Evolutionary conservation across 2,888 invertebrate species (phyloP), one percentile per base, ranked within the genome.

Genomic region (Gastracanthus pulcherrimus): DNA sequence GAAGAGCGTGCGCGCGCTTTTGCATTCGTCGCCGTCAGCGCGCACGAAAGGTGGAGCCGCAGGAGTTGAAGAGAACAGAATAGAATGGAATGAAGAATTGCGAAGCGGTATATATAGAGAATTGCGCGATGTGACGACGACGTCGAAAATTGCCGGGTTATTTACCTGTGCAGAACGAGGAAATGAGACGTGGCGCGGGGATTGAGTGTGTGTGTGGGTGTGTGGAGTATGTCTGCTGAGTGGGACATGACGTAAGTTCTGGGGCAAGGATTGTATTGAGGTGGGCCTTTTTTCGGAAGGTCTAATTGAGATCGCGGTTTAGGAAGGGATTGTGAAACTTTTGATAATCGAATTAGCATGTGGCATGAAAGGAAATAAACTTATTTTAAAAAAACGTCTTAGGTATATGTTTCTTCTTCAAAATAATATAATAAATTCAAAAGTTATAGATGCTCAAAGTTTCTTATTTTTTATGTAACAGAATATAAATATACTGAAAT

Each of bases 201-300:
- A 0, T 9, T 5, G 36, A 31, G 19, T 31, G 9, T 19, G 11
- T 34, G 58, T 29, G 58, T 0, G 29, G 26, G 29, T 13, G n/a
- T n/a, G n/a, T n/a, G n/a, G n/a, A n/a, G n/a, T n/a, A n/a, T n/a
- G n/a, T n/a, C n/a, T n/a, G n/a, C n/a, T n/a, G n/a, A n/a, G n/a
- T n/a, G n/a, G 60, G 60, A 55, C 26, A n/a, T 36, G 62, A 62
- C 34, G 62, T 62, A 62, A 62, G 19, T 5, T 45, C n/a, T n/a
- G n/a, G 45, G 13, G 41, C 41, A 16, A 2, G 41, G 41, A 41
- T 2, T n/a, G n/a, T n/a, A n/a, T n/a, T n/a, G n/a, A n/a, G n/a
- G 55, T 23, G 26, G 3, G 48, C 45, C n/a, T 45, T 41, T 45
- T 45, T n/a, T 3, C 4, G n/a, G 45, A n/a, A 45, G n/a, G 45